Conservation (phyloP, 92 coral and sea anemone species). For the Paramuricea clavata region DNA sequence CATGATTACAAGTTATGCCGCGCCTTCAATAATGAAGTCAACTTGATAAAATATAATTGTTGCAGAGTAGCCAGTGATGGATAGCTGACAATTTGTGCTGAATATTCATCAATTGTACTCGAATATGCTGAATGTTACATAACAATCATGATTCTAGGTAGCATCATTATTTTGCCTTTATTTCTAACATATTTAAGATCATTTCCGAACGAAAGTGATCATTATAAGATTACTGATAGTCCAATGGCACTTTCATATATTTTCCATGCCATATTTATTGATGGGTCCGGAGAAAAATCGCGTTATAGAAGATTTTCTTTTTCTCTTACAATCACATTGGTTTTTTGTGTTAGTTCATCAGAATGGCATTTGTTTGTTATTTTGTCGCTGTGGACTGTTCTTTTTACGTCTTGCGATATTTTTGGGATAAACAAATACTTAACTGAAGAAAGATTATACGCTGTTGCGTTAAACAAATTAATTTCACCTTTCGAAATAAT, state of each 20-base stretch:
- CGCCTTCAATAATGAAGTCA: background rate
- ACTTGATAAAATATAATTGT: background rate
- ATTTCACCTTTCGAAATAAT: background rate
- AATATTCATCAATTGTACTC: background rate
- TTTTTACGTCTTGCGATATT: background rate
- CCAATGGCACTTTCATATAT: background rate
- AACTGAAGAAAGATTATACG: background rate
- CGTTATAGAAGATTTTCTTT: background rate
- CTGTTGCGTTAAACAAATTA: background rate
- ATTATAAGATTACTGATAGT: background rate
- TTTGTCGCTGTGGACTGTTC: background rate
- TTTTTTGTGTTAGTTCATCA: background rate
- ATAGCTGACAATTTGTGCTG: constrained; percentile 11
- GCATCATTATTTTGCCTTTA: background rate
- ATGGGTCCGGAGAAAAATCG: background rate
- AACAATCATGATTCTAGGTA: background rate
- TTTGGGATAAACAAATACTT: background rate
- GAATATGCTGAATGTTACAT: background rate
- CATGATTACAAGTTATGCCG: constrained; percentile 6
- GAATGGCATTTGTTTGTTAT: background rate
- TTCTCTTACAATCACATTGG: background rate
- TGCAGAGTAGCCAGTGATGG: background rate
- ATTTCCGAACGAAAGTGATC: background rate
- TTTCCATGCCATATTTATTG: background rate
- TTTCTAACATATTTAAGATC: background rate